Base-by-base conservation (phyloP, 2,113 vertebrate genomes). In the Mystacornis crossleyi region DNA sequence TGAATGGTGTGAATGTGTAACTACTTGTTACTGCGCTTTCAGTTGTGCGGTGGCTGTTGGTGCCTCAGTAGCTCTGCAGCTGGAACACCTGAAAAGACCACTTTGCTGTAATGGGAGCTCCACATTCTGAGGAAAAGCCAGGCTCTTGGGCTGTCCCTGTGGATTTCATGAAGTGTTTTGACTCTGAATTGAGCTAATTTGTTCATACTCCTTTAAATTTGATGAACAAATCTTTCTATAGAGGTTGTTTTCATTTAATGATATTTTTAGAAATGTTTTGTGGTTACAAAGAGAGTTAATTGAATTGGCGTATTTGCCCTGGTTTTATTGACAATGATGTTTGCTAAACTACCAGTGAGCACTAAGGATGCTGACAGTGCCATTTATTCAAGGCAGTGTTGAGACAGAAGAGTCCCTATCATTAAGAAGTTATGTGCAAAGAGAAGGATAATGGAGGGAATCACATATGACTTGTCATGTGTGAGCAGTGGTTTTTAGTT, bases 41-140 rank as follows among this genome's bases (percentile, higher is more conserved):
- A 84, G 69, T 51, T 6, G 4, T 17, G 3, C 0, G 0, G 14
- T 18, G 17, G 15, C 33, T 62, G 34, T 4, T 62, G 79, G 12
- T 47, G 36, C 26, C 31, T 24, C 2, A 0, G 45, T 14, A 38
- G 61, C 23, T 77, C 40, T 48, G 16, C 38, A 42, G 25, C 11
- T 58, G 13, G 34, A 34, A 15, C 18, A 33, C 15, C 40, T 69
- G 6, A 9, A n/a, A 65, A 82, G 16, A 25, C 29, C 33, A 29
- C 18, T 40, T 81, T n/a, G 19, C 72, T 43, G 40, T 40, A 40
- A 48, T 0, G 7, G 34, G 48, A 82, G 36, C 48, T 36, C 40
- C 13, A 17, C 0, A 0, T 14, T 33, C 50, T 12, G 51, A 67
- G 64, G 40, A 78, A 83, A 81, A 74, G 36, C 26, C 43, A 29